Conservation (phyloP, 1,140 invertebrate species). For the Nasonia giraulti region DNA sequence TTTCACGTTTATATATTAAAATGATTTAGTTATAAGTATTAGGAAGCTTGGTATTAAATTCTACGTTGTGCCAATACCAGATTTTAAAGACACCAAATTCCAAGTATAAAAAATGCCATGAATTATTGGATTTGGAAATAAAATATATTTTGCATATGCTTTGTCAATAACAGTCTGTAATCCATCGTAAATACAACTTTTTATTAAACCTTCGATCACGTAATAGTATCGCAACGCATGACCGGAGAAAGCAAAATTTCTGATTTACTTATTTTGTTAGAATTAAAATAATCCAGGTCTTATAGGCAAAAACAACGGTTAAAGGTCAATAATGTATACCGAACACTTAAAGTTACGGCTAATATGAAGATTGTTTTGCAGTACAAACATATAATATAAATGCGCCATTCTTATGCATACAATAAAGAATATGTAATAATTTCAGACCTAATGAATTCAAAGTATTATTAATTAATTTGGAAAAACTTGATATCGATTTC, state of each 20-base stretch:
- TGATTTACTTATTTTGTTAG: background rate
- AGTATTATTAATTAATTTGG: slow-evolving; percentile 32
- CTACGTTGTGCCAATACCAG: slow-evolving; percentile 41
- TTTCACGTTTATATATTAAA: slow-evolving; percentile 44
- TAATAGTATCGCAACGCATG: slow-evolving; percentile 15
- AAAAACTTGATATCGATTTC: slow-evolving; percentile 10
- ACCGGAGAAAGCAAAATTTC: background rate
- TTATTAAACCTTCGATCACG: slow-evolving; percentile 12
- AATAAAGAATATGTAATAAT: slow-evolving; percentile 31
- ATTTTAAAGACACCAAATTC: slow-evolving; percentile 48
- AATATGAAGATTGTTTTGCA: slow-evolving; percentile 42
- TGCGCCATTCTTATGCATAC: slow-evolving; percentile 25
- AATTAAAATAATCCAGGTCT: background rate
- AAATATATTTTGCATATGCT: slow-evolving; percentile 45
- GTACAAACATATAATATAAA: slow-evolving; percentile 38
- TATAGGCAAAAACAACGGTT: background rate
- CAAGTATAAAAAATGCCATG: slow-evolving; percentile 44
- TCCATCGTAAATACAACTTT: background rate
- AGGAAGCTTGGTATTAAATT: slow-evolving; percentile 43
- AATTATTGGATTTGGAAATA: slow-evolving; percentile 11
- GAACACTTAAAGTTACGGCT: slow-evolving; percentile 23
- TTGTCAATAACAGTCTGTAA: slow-evolving; percentile 32
- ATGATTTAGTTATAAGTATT: slow-evolving; percentile 42
- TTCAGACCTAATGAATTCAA: slow-evolving; percentile 21
- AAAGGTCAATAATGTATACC: slow-evolving; percentile 39